Evolutionary conservation across 2,113 vertebrate species (phyloP).

Genomic region (Tinamus guttatus): DNA sequence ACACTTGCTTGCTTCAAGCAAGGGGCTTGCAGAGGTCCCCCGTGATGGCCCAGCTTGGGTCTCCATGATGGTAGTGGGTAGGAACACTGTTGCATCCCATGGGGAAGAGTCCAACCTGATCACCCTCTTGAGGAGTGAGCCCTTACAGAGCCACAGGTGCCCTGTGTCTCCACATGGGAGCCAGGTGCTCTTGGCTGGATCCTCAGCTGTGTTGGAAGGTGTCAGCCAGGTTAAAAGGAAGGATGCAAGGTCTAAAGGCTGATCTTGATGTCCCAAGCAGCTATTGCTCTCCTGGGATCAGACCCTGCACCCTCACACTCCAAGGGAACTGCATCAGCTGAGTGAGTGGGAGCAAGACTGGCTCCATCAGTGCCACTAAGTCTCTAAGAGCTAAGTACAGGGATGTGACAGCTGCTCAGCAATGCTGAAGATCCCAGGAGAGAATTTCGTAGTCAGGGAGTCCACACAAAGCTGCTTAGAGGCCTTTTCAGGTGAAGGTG

Average conservation of each 20-base stretch:
- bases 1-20: neutral
- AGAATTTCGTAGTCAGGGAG: neutral
- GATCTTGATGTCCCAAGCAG: neutral
- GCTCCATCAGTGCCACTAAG: neutral
- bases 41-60: fast-evolving
- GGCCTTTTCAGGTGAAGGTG: neutral
- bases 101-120: neutral
- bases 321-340: neutral
- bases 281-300: neutral
- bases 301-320: neutral
- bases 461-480: neutral
- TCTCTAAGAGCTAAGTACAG: fast-evolving
- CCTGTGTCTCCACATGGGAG: neutral
- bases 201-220: neutral
- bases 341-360: fast-evolving
- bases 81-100: neutral
- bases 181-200: neutral
- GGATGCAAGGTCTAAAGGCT: neutral
- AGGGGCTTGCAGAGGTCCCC: neutral
- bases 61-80: neutral
- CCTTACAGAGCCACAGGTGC: neutral
- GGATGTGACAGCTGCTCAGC: neutral
- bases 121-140: neutral
- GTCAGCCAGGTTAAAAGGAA: neutral
- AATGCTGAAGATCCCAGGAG: neutral